Evolutionary conservation across 2,113 vertebrate genomes (phyloP).

Genomic region (Theristicus caerulescens): DNA sequence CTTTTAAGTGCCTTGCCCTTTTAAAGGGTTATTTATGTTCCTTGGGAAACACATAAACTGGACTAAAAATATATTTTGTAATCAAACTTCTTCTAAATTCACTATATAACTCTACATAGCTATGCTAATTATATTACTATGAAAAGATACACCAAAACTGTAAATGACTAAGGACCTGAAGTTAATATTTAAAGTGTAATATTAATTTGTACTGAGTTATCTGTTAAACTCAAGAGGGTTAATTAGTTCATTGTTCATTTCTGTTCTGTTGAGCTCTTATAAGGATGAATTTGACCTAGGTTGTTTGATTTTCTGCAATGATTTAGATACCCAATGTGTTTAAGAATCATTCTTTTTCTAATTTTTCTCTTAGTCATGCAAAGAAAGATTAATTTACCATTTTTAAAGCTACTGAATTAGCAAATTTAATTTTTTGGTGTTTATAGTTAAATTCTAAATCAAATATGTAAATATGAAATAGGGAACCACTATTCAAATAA

Average conservation of each 20-base stretch:
- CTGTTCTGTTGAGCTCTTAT: not conserved
- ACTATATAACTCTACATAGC: not conserved
- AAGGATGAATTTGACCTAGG: not conserved
- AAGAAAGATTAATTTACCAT: not conserved
- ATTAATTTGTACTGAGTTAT: not conserved
- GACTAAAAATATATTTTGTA: not conserved
- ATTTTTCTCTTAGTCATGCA: not conserved
- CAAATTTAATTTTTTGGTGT: not conserved
- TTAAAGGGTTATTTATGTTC: not conserved
- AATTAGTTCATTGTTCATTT: not conserved
- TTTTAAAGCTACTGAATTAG: not conserved
- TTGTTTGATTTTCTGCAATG: not conserved
- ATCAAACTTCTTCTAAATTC: not conserved
- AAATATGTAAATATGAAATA: not conserved
- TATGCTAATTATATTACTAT: not conserved
- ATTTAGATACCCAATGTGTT: not conserved
- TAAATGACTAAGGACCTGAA: not conserved
- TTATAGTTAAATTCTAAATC: not conserved
- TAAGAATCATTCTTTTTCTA: not conserved
- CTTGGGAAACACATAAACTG: not conserved
- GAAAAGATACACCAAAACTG: not conserved
- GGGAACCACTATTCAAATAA: not conserved
- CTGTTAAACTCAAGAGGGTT: not conserved
- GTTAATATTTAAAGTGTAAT: not conserved
- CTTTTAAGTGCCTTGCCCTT: not conserved